Percentiles rank a stretch among this genome's conserved stretches.
Conservation (phyloP, 1,140 invertebrate genomes). For the Hermetia illucens region DNA sequence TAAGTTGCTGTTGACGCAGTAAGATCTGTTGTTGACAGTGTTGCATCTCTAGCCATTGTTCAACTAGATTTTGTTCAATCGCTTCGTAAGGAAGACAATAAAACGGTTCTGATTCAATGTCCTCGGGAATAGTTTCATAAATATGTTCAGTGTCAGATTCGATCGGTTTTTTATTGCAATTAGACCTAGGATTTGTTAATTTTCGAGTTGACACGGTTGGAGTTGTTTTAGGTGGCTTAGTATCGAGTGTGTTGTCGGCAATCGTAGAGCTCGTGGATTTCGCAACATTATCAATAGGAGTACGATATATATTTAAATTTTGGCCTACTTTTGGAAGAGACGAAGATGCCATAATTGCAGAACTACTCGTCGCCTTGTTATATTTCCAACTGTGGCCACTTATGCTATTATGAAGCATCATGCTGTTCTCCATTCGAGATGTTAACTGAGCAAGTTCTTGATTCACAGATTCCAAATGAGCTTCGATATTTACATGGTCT, state of each 20-base stretch:
- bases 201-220: constrained; percentile 19
- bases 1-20: no score
- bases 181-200: constrained; percentile 16
- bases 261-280: no score
- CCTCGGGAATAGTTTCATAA: constrained; percentile 53
- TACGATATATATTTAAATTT: constrained; percentile 1
- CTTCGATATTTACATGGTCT: constrained; percentile 5
- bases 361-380: no score
- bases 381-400: no score
- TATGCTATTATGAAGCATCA: constrained; percentile 3
- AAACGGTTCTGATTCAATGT: constrained; percentile 44
- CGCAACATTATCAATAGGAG: constrained; percentile 5
- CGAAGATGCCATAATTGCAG: no score
- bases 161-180: constrained; percentile 14
- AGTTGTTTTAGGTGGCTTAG: no score
- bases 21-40: constrained; percentile 25
- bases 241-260: no score
- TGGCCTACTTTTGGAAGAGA: no score
- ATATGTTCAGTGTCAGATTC: constrained; percentile 44
- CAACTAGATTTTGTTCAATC: constrained; percentile 22
- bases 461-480: constrained; percentile 23
- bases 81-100: constrained; percentile 51
- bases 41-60: constrained; percentile 22
- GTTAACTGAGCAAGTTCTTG: constrained; percentile 26
- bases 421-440: constrained; percentile 27